These are phyloP conservation scores for Manduca sexta DNA, from an alignment of 1,140 invertebrate species.

Conservation along the genomic window DNA sequence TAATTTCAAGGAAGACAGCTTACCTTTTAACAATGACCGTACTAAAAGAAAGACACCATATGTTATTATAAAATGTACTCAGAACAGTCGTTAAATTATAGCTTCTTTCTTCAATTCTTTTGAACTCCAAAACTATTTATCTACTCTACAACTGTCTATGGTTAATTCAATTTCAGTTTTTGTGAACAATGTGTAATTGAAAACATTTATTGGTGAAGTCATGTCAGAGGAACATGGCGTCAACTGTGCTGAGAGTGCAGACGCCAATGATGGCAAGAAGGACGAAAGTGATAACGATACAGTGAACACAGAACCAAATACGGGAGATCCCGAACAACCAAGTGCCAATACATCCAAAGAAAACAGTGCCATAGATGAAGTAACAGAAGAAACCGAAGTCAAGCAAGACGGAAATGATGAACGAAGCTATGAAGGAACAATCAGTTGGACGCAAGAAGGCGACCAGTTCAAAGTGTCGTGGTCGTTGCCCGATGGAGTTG, in stretches of 20 bases:
- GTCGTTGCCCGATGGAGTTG: slow-evolving; percentile 38
- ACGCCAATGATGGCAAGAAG: slow-evolving; percentile 22
- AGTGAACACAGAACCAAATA: slow-evolving; percentile 2
- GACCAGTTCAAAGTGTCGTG: slow-evolving; percentile 38
- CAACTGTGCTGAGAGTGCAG: slow-evolving; percentile 36
- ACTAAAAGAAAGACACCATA: too few species aligned
- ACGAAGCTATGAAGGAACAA: slow-evolving; percentile 23
- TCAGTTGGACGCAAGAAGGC: slow-evolving; percentile 36
- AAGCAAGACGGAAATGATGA: slow-evolving; percentile 27
- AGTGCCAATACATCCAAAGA: slow-evolving; percentile 35
- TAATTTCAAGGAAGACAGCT: too few species aligned
- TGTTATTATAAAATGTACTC: too few species aligned
- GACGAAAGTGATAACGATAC: slow-evolving; percentile 16
- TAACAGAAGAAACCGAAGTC: slow-evolving; percentile 27
- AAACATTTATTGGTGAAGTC: slow-evolving; percentile 27
- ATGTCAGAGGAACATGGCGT: slow-evolving; percentile 64
- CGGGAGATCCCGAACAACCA: slow-evolving; percentile 11
- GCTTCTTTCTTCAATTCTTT: too few species aligned
- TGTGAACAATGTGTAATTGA: slow-evolving; percentile 31
- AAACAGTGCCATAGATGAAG: slow-evolving; percentile 31
- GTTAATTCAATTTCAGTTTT: slow-evolving; percentile 15
- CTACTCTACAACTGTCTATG: too few species aligned
- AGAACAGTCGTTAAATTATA: too few species aligned
- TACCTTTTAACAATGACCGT: too few species aligned
- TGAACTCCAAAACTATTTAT: too few species aligned